A percentile compares a stretch with the other conserved stretches of the same genome.
Evolutionary conservation across 2,888 invertebrate genomes (phyloP).

Genomic region (Macrostomum cliftonense): DNA sequence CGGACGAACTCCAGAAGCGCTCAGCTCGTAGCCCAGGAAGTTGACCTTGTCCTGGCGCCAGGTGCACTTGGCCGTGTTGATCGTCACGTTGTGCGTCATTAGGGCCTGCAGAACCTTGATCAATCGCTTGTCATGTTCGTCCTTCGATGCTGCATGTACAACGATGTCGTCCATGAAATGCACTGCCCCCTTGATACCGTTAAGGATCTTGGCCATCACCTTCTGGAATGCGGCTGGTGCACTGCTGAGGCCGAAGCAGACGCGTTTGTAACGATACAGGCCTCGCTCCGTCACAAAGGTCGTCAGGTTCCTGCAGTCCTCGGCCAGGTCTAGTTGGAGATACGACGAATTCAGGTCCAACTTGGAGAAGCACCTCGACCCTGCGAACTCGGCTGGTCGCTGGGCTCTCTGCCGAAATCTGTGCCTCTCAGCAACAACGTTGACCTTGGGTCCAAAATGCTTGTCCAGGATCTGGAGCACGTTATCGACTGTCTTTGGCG

Average conservation of each 20-base stretch:
- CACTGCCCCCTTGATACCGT: neutral
- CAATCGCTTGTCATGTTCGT: neutral
- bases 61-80: slow-evolving; percentile 1
- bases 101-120: neutral
- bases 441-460: too few species aligned
- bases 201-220: neutral
- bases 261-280: neutral
- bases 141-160: neutral
- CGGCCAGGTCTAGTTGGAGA: neutral
- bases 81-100: slow-evolving; percentile 1
- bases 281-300: neutral
- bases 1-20: neutral
- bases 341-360: neutral
- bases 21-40: neutral
- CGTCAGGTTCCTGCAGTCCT: neutral
- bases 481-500: too few species aligned
- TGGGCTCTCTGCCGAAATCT: too few species aligned
- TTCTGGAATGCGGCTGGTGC: slow-evolving; percentile 2
- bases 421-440: too few species aligned
- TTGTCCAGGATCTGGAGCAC: too few species aligned
- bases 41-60: slow-evolving; percentile 1
- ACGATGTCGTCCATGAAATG: neutral
- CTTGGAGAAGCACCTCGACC: neutral
- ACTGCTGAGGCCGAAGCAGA: neutral
- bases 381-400: neutral